Percentiles rank a stretch among this genome's conserved stretches.
phyloP scores from a whole-genome alignment of 2,888 invertebrate genomes.

The Rotaria macrura region DNA sequence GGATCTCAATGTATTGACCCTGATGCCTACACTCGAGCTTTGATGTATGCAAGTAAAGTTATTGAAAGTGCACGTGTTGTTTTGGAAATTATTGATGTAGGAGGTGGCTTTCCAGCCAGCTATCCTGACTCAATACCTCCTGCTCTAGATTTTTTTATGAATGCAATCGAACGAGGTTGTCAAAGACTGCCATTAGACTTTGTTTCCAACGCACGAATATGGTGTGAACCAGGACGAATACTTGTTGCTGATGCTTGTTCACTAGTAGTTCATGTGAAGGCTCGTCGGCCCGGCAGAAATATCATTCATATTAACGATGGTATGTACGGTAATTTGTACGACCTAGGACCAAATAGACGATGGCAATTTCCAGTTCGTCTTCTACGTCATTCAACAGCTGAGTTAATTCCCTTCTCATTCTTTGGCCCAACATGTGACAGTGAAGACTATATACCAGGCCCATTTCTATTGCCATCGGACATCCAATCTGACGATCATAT shows the following conservation, averaged over 20 bases:
- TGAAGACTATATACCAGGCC: not conserved
- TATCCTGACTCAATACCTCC: not conserved
- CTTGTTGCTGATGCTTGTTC: not conserved
- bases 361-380: not conserved
- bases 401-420: not conserved
- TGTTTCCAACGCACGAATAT: not conserved
- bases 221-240: not conserved
- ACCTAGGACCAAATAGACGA: not conserved
- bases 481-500: not conserved
- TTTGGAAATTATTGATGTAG: not conserved
- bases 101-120: not conserved
- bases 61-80: not conserved
- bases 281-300: not conserved
- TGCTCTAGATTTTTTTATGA: not conserved
- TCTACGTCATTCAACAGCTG: not conserved
- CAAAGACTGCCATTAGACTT: not conserved
- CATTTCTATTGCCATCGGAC: not conserved
- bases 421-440: not conserved
- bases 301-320: not conserved
- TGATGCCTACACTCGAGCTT: not conserved
- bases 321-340: not conserved
- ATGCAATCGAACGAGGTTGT: not conserved
- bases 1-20: not conserved
- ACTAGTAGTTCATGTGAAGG: not conserved
- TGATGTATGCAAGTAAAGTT: not conserved